A percentile compares a stretch with the other conserved stretches of the same genome.
Conservation (phyloP, 2,113 vertebrate genomes). For the Macaca mulatta region DNA sequence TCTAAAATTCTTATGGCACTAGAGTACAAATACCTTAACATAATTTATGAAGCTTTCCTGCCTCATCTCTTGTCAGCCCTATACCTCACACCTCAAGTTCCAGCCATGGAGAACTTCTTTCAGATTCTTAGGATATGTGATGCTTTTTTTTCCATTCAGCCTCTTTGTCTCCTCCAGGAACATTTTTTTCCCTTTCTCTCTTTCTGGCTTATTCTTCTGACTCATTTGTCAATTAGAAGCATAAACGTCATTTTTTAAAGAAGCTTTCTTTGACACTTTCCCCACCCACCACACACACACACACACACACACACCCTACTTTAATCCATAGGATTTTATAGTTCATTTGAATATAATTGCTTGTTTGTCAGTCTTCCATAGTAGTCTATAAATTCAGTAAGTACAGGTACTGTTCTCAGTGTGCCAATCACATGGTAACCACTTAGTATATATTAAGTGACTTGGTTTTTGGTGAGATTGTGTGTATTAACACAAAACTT, state of each 20-base stretch:
- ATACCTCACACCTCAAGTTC: not conserved
- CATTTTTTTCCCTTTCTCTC: not conserved
- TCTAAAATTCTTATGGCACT: not conserved
- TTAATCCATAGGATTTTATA: not conserved
- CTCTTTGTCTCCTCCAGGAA: not conserved
- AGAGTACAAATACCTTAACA: not conserved
- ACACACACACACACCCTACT: not conserved
- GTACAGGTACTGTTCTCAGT: not conserved
- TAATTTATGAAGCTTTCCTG: not conserved
- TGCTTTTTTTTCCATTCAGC: not conserved
- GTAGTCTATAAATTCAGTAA: not conserved
- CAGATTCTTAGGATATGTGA: not conserved
- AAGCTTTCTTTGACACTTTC: not conserved
- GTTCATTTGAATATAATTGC: constrained; percentile 32
- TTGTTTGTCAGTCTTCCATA: not conserved
- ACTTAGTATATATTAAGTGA: not conserved
- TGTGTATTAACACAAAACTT: not conserved
- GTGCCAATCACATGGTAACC: not conserved
- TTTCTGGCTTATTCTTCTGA: constrained; percentile 19
- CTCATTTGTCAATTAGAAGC: constrained; percentile 7
- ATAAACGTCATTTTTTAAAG: not conserved
- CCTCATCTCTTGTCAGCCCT: not conserved
- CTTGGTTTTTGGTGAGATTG: constrained; percentile 19
- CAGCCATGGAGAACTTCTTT: not conserved
- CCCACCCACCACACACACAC: not conserved